phyloP scores from a whole-genome alignment of 2,888 invertebrate species.

The Eulithis prunata region DNA sequence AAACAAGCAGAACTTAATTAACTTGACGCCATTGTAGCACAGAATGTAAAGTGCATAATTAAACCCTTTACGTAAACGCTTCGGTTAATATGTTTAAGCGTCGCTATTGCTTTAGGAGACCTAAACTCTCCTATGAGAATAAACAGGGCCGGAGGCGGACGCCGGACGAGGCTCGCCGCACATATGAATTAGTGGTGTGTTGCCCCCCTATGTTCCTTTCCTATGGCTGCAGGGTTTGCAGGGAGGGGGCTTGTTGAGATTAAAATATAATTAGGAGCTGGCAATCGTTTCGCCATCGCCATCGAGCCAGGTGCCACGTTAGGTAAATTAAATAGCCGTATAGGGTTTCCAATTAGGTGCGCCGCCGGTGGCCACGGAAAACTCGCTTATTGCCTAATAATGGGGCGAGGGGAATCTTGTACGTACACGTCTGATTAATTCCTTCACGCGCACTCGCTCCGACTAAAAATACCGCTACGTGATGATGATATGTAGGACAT shows the following conservation, averaged over 20 bases:
- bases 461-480: conserved; percentile 35
- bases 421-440: conserved; percentile 66
- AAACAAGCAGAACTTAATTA: conserved; percentile 80
- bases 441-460: conserved; percentile 52
- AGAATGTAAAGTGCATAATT: conserved; percentile 78
- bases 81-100: conserved; percentile 80
- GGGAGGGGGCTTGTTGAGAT: conserved; percentile 68
- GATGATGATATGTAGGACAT: too few species aligned
- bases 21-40: conserved; percentile 76
- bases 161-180: conserved; percentile 68
- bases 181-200: conserved; percentile 78
- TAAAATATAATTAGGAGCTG: conserved; percentile 83
- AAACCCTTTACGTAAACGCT: conserved; percentile 80
- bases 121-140: conserved; percentile 83
- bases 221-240: conserved; percentile 44
- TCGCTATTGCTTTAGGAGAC: conserved; percentile 79
- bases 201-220: conserved; percentile 44
- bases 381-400: conserved; percentile 79
- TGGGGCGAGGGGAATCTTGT: conserved; percentile 67
- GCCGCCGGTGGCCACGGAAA: conserved; percentile 66
- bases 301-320: conserved; percentile 80
- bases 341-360: conserved; percentile 77
- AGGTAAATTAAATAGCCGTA: conserved; percentile 82
- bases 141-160: conserved; percentile 69
- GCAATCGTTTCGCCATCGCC: conserved; percentile 82